Evolutionary conservation across 1,140 invertebrate species (phyloP).

Genomic region (Euura lappo): DNA sequence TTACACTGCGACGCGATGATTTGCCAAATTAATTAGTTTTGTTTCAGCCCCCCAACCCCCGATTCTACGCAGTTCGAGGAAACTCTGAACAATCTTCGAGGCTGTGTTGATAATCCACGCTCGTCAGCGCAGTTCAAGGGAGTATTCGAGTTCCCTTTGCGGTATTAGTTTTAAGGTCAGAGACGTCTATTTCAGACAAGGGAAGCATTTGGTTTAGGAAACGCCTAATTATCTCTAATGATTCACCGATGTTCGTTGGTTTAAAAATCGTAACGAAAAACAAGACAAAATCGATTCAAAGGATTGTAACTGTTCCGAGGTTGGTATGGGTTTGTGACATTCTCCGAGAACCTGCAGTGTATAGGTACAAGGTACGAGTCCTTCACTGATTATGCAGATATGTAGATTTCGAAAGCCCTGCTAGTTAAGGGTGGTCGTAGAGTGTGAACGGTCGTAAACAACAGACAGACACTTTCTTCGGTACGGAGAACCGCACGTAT

Average conservation of each 20-base stretch:
- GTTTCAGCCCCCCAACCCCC: constrained; percentile 9
- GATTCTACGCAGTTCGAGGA: constrained; percentile 20
- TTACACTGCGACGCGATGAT: constrained; percentile 46
- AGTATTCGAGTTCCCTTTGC: background rate
- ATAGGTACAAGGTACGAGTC: background rate
- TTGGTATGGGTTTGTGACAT: too few species aligned
- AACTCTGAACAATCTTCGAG: constrained; percentile 40
- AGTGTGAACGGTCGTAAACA: constrained; percentile 32
- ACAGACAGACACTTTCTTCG: constrained; percentile 25
- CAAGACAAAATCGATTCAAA: background rate
- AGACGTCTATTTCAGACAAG: too few species aligned
- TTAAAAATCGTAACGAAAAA: too few species aligned
- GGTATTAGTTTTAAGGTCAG: too few species aligned
- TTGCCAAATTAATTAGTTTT: constrained; percentile 47
- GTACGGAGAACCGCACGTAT: background rate
- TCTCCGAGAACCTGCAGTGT: background rate
- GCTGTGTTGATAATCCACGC: constrained; percentile 18
- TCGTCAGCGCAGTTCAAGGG: constrained; percentile 32
- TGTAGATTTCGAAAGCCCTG: constrained; percentile 19
- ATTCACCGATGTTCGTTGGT: too few species aligned
- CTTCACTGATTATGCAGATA: constrained; percentile 11
- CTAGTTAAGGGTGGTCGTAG: constrained; percentile 32
- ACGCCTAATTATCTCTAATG: too few species aligned
- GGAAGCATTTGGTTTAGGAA: too few species aligned
- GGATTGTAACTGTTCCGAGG: background rate